Percentiles rank a stretch among this genome's conserved stretches.
Conservation (phyloP, 53 echinoderm and acorn worm genomes). For the Paelopatides confundens region DNA sequence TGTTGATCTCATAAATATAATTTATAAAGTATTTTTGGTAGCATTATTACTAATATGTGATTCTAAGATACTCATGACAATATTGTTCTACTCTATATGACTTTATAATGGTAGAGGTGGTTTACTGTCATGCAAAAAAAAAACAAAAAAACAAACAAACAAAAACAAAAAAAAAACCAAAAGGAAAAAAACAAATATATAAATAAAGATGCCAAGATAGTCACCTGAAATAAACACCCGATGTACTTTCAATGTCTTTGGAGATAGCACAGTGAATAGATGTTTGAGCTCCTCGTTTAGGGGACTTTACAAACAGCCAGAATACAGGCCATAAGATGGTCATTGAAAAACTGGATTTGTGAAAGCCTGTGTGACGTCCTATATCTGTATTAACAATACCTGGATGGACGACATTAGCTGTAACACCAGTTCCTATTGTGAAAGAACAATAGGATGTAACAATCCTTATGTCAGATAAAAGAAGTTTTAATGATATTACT, state of each 20-base stretch:
- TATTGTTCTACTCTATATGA: too few relatives aligned
- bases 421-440: slow-evolving; percentile 78
- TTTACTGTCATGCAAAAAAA: too few relatives aligned
- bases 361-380: slow-evolving; percentile 84
- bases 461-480: background rate
- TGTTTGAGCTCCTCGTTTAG: slow-evolving; percentile 92
- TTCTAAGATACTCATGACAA: too few relatives aligned
- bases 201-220: background rate
- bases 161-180: too few relatives aligned
- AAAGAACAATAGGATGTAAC: background rate
- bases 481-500: background rate
- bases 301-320: slow-evolving; percentile 90
- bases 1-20: too few relatives aligned
- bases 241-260: slow-evolving; percentile 70
- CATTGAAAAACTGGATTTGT: slow-evolving; percentile 84
- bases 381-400: slow-evolving; percentile 90
- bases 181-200: too few relatives aligned
- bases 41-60: too few relatives aligned
- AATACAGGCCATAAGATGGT: slow-evolving; percentile 82
- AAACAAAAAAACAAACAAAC: too few relatives aligned
- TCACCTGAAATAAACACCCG: slow-evolving; percentile 93
- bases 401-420: slow-evolving; percentile 89
- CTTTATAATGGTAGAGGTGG: too few relatives aligned
- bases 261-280: slow-evolving; percentile 86
- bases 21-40: too few relatives aligned